Evolutionary conservation across 1,140 invertebrate species (phyloP), one percentile per base, ranked within the genome.

Genomic region (Aleiodes sp.): DNA sequence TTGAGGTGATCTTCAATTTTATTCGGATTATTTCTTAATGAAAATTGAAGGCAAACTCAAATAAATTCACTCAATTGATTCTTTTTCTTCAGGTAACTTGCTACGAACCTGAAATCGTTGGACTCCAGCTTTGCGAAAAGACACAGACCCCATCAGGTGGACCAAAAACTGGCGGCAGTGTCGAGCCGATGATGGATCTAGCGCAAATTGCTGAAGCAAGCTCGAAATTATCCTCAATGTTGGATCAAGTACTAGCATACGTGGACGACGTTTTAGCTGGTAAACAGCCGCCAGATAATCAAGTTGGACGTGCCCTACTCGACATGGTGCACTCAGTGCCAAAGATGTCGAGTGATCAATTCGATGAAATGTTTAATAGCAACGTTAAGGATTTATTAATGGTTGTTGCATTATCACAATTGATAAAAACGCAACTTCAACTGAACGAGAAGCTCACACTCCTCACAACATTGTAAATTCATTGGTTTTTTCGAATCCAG

Each of bases 321-420:
- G 93, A 97, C 84, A 91, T 98, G 79, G 94, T 97, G 29, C 92
- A 95, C 84, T 93, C 94, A 28, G 92, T 97, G 61, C 96, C 97
- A 16, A 93, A 95, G 81, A 95, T 98, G 89, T 90, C 91, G 16
- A 89, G 91, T 35, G 94, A 96, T 80, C 92, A 96, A 79, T 98
- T 98, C 84, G 95, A 96, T 21, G 91, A 95, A 72, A 97, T 98
- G 94, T 93, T 98, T 79, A 98, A 97, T 77, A 94, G 95, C 73
- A 97, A 97, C 82, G 94, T 98, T 78, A 98, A 98, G 86, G 97
- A 99, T 89, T 89, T 98, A 69, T 87, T 99, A 43, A 98, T 98
- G 97, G 96, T 98, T 56, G 92, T 97, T 72, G 97, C 97, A 37
- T 87, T 99, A 24, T 94, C 96, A 7, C 96, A 98, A 81, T 88